Evolutionary conservation across 2,888 invertebrate species (phyloP).

Genomic region (Euzetes globulus): DNA sequence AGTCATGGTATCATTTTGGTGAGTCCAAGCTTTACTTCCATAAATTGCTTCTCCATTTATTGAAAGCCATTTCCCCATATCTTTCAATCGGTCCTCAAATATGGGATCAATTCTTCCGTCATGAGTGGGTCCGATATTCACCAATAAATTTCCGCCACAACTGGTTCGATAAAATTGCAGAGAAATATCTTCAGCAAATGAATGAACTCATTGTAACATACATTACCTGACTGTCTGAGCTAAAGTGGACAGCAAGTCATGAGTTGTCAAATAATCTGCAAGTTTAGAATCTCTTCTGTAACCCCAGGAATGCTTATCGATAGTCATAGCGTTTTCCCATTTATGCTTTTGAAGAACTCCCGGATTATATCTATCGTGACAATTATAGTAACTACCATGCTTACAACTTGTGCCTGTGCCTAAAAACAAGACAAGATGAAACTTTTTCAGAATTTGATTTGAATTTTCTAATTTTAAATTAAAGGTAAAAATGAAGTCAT

Average conservation of each 20-base stretch:
- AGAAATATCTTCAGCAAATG: background rate
- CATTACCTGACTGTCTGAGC: conserved; percentile 47
- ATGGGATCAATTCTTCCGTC: conserved; percentile 49
- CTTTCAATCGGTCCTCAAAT: conserved; percentile 48
- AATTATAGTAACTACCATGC: conserved; percentile 83
- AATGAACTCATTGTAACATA: background rate
- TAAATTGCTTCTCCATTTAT: conserved; percentile 50
- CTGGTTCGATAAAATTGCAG: no score
- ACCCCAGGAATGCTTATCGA: conserved; percentile 81
- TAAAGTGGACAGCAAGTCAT: conserved; percentile 55
- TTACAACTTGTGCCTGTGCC: conserved; percentile 60
- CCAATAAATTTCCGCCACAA: conserved; percentile 49
- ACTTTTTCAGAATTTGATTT: no score
- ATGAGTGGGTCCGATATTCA: conserved; percentile 49
- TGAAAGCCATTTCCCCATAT: conserved; percentile 48
- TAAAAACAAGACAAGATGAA: background rate
- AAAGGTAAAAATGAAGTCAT: background rate
- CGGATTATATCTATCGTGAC: conserved; percentile 72
- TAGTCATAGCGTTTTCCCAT: conserved; percentile 92
- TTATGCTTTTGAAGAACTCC: conserved; percentile 65
- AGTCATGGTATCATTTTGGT: conserved; percentile 49
- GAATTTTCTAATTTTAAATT: no score
- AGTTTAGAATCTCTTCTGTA: conserved; percentile 64
- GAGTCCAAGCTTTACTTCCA: conserved; percentile 46
- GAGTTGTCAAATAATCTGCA: conserved; percentile 59